Base-by-base conservation (phyloP, 2,113 vertebrate species). In the Anas platyrhynchos region DNA sequence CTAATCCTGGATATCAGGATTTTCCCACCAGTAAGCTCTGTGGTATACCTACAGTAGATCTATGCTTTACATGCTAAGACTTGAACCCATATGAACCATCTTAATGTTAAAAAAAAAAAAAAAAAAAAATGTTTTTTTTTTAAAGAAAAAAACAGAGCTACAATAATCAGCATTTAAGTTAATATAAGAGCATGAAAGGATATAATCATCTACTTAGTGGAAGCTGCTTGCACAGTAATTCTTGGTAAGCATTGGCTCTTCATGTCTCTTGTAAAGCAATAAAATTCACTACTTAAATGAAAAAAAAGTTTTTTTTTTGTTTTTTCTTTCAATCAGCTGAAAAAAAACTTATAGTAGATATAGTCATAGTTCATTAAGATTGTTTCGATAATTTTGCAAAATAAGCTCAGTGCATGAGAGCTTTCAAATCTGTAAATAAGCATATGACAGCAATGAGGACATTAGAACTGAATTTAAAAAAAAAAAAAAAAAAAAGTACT, bases 1-100 rank as follows among this genome's bases (percentile, higher is more conserved):
- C 13, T 96, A 95, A 96, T 96, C 93, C 96, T 81, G 69, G 71
- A 90, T 96, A 96, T 96, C 69, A 95, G 94, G 95, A 97, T 93
- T 95, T 96, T 90, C 54, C 46, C 29, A 84, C 88, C 58, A 94
- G 59, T 94, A 88, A 94, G n/a, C 71, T 88, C 26, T 83, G 27
- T 3, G 3, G 32, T 78, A 41, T 95, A 76, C 62, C 22, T 78
- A 59, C 43, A n/a, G 34, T 29, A 75, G 71, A 55, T 81, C 61
- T 93, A 44, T 69, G 56, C 59, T 85, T 88, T 93, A 96, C 55
- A 62, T 83, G 29, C 43, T 94, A 86, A 86, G 43, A 75, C 62
- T 72, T 95, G 52, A 95, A 93, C 59, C 52, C 48, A 48, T 62
- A 63, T 86, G 38, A 95, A 93, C 22, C 44, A 90, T 71, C 36